Evolutionary conservation across 2,113 vertebrate species (phyloP), one percentile per base, ranked within the genome.

Genomic region (Saguinus midas): DNA sequence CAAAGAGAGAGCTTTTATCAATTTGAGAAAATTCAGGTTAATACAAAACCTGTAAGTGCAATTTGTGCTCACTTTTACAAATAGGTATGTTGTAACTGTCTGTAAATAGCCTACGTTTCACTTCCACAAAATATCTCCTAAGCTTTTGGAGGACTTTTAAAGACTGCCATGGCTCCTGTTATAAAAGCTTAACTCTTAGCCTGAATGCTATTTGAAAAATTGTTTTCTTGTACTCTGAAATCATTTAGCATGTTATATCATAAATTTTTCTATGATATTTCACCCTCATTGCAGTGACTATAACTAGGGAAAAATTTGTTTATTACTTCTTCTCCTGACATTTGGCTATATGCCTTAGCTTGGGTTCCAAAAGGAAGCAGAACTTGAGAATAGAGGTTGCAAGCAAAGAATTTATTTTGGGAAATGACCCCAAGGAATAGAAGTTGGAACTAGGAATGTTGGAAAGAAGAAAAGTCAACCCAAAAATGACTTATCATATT

Each of bases 1-100:
- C 82, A 96, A 96, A 96, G 57, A 52, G 76, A 79, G 61, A 45
- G 48, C 8, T 91, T 55, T 92, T 70, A 91, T 76, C 45, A 58
- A 72, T 84, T 95, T 68, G 37, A 92, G 78, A 90, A 96, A 88
- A 73, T 70, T 79, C 12, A 84, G 37, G n/a, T 80, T 64, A 75
- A 84, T 20, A 87, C 25, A 64, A 91, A 83, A 87, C 81, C 55
- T 88, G 0, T 90, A 93, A 94, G 55, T 52, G 43, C 14, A 96
- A 58, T 3, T 29, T 50, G 48, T 76, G 4, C 18, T 40, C 78
- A 83, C 50, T 94, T 93, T 92, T n/a, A 81, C n/a, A 97, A 64
- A 76, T 58, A 85, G 10, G 40, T 78, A 25, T 80, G 23, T 40
- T 68, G 6, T 7, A 43, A 83, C 61, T 7, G 14, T 58, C 17